Evolutionary conservation across 2,797 vertebrate species (phyloP).

Genomic region (Dipus sagitta): DNA sequence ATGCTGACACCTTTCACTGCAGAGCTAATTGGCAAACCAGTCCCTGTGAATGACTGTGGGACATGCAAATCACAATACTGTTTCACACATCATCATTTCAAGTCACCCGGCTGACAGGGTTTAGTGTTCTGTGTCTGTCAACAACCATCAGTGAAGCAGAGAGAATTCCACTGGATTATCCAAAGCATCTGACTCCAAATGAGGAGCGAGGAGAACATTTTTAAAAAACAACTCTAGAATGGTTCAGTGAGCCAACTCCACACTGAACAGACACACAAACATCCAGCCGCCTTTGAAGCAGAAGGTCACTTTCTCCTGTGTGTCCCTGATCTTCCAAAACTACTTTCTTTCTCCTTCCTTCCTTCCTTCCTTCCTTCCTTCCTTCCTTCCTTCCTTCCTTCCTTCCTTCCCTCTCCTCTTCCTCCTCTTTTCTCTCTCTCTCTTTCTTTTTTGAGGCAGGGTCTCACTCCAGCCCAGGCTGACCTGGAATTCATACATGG

Average conservation of each 20-base stretch:
- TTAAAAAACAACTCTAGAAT: slow-evolving; percentile 73
- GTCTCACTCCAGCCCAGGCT: too few relatives aligned
- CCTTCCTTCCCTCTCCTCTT: too few relatives aligned
- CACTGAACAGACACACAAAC: slow-evolving; percentile 67
- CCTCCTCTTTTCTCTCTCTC: too few relatives aligned
- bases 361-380: too few relatives aligned
- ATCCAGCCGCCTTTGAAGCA: slow-evolving; percentile 74
- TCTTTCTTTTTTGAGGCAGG: not conserved
- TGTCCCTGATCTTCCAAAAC: slow-evolving; percentile 58
- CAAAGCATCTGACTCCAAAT: slow-evolving; percentile 80
- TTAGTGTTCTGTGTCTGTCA: slow-evolving; percentile 76
- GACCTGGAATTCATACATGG: too few relatives aligned
- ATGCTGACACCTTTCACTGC: not conserved
- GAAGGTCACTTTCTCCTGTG: slow-evolving; percentile 74
- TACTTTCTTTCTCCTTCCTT: not conserved
- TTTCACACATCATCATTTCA: slow-evolving; percentile 74
- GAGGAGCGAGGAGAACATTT: slow-evolving; percentile 75
- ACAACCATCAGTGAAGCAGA: slow-evolving; percentile 71
- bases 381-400: too few relatives aligned
- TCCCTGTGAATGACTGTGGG: not conserved
- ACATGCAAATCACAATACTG: slow-evolving; percentile 64
- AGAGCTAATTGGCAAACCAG: slow-evolving; percentile 16
- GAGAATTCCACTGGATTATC: slow-evolving; percentile 79
- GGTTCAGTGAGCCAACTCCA: slow-evolving; percentile 66
- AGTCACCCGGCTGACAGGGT: slow-evolving; percentile 62